phyloP scores from a whole-genome alignment of 1,140 invertebrate species.

The Anastrepha ludens region DNA sequence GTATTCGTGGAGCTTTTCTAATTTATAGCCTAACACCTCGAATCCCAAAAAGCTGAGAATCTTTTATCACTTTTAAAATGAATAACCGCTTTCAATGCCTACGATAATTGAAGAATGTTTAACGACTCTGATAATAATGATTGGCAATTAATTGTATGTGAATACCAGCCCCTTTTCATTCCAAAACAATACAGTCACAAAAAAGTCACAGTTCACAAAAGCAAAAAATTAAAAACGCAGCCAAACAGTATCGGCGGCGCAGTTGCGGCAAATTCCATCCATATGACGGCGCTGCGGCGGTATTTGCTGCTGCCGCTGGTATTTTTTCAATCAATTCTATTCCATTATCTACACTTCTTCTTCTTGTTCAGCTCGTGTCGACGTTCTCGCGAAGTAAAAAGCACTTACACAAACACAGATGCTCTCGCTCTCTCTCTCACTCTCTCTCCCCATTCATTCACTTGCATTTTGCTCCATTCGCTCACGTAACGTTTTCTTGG shows the following conservation, averaged over 20 bases:
- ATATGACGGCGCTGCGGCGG: background rate
- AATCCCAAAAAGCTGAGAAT: too few relatives aligned
- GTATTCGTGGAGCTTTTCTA: too few relatives aligned
- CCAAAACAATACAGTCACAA: background rate
- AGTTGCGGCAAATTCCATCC: background rate
- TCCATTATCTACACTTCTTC: conserved; percentile 29
- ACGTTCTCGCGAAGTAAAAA: background rate
- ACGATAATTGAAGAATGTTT: too few relatives aligned
- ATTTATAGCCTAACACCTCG: too few relatives aligned
- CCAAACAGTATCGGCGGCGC: background rate
- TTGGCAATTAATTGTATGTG: background rate
- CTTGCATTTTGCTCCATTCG: background rate
- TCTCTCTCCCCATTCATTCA: background rate
- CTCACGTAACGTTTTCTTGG: conserved; percentile 48
- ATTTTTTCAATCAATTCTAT: conserved; percentile 37
- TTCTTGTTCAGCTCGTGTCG: background rate
- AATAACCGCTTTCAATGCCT: too few relatives aligned
- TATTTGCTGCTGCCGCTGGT: background rate
- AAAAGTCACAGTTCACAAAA: background rate
- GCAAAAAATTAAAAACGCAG: background rate
- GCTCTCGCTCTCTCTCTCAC: background rate
- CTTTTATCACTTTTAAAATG: too few relatives aligned
- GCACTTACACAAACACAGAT: background rate
- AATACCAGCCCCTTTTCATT: background rate
- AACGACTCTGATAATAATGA: background rate